Evolutionary conservation across 1,140 invertebrate species (phyloP).

Genomic region (Stegodyphus dumicola): DNA sequence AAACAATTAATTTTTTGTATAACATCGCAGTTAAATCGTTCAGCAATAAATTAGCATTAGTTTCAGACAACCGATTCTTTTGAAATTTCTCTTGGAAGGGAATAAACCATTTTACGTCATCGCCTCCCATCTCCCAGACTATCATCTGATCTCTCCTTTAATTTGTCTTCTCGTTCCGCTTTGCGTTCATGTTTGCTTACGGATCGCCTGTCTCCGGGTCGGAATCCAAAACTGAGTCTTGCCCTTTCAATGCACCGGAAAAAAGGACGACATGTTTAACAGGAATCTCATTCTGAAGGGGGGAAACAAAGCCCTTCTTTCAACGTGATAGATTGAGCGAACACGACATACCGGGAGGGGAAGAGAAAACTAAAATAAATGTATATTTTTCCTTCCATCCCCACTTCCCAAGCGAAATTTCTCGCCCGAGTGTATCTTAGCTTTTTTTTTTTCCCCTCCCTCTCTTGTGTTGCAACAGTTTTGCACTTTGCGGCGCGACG

Average conservation of each 20-base stretch:
- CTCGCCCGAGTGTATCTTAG: neutral
- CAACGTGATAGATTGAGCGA: conserved; percentile 33
- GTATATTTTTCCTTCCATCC: neutral
- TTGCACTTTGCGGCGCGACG: neutral
- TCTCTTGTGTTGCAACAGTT: neutral
- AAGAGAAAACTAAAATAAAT: conserved; percentile 25
- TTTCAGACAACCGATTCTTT: too few species aligned
- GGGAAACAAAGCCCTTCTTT: conserved; percentile 39
- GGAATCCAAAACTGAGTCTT: neutral
- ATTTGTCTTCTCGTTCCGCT: too few species aligned
- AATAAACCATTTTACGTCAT: too few species aligned
- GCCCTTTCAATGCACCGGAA: neutral
- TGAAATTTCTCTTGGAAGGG: too few species aligned
- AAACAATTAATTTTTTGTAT: too few species aligned
- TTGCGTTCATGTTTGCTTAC: too few species aligned
- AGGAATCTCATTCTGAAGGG: conserved; percentile 21
- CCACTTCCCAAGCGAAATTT: neutral
- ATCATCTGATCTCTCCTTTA: too few species aligned
- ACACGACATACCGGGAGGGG: neutral
- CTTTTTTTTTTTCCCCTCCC: neutral
- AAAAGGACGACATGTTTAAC: conserved; percentile 28
- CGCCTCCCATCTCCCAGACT: too few species aligned
- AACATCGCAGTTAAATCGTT: too few species aligned
- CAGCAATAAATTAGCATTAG: too few species aligned
- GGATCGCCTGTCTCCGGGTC: neutral